Evolutionary conservation across 92 coral and sea anemone species (phyloP).

Genomic region (Parazoanthus atlanticus): DNA sequence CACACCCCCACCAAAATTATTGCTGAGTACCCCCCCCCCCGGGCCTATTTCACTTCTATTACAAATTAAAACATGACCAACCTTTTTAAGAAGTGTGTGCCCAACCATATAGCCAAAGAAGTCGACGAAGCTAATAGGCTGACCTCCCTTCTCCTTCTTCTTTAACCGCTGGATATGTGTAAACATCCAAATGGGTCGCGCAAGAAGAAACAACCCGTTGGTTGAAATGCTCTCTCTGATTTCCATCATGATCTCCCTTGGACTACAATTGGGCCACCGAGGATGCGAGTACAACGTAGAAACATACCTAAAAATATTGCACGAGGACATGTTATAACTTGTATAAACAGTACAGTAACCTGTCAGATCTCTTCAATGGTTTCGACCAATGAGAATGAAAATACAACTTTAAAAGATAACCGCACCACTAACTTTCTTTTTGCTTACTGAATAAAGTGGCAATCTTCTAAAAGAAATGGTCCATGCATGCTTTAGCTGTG

Average conservation of each 20-base stretch:
- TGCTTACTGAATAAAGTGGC: too few species aligned
- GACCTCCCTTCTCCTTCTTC: constrained; percentile 68
- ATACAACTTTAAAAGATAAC: too few species aligned
- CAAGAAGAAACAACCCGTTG: constrained; percentile 54
- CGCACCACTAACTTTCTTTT: too few species aligned
- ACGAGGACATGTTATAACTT: too few species aligned
- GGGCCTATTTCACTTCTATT: too few species aligned
- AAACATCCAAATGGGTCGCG: constrained; percentile 59
- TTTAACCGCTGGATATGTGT: constrained; percentile 50
- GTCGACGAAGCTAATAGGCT: constrained; percentile 84
- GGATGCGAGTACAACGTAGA: constrained; percentile 79
- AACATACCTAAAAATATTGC: constrained; percentile 58
- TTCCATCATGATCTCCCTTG: constrained; percentile 54
- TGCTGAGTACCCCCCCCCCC: too few species aligned
- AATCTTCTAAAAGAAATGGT: too few species aligned
- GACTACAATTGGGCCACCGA: constrained; percentile 70
- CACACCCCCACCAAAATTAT: too few species aligned
- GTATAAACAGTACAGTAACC: too few species aligned
- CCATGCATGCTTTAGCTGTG: too few species aligned
- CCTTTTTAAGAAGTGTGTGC: constrained; percentile 67
- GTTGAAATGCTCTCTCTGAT: constrained; percentile 61
- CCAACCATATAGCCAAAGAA: constrained; percentile 78
- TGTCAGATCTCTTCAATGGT: too few species aligned
- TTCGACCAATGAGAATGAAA: too few species aligned
- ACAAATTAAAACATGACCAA: not conserved